phyloP scores from a whole-genome alignment of 2,888 invertebrate genomes.

The Ornithoptera priamus region DNA sequence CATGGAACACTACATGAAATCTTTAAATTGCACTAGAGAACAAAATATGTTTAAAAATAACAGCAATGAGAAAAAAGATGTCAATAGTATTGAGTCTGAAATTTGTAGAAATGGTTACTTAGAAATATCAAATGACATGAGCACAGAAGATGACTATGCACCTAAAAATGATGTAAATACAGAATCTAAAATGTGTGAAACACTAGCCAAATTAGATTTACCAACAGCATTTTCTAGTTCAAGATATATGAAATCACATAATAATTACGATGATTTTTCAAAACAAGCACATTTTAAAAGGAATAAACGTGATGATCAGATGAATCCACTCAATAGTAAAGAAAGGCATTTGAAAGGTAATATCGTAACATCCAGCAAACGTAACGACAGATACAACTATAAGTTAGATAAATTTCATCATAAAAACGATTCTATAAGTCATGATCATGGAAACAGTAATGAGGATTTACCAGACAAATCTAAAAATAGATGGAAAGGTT shows the following conservation, averaged over 20 bases:
- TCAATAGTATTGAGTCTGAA: not conserved
- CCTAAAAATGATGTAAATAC: conserved; percentile 1
- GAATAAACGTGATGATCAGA: not conserved
- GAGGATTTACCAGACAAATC: conserved; percentile 1
- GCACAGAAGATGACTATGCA: not conserved
- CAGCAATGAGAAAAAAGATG: too few species aligned
- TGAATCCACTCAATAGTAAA: conserved; percentile 4
- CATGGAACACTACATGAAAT: too few species aligned
- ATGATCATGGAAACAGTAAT: not conserved
- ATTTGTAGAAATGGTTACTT: not conserved
- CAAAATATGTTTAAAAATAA: too few species aligned
- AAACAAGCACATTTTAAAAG: not conserved
- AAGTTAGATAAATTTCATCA: not conserved
- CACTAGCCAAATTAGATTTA: conserved; percentile 43
- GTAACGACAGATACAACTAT: not conserved
- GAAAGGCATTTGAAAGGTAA: not conserved
- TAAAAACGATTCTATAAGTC: not conserved
- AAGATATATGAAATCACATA: conserved; percentile 33
- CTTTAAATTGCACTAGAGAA: too few species aligned
- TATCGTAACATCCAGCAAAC: not conserved
- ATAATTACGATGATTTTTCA: conserved; percentile 1
- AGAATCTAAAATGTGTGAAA: conserved; percentile 29
- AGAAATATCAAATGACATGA: not conserved
- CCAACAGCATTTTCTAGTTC: conserved; percentile 47
- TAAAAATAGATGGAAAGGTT: conserved; percentile 1